Evolutionary conservation across 2,113 vertebrate genomes (phyloP), one percentile per base, ranked within the genome.

Genomic region (Morone saxatilis): DNA sequence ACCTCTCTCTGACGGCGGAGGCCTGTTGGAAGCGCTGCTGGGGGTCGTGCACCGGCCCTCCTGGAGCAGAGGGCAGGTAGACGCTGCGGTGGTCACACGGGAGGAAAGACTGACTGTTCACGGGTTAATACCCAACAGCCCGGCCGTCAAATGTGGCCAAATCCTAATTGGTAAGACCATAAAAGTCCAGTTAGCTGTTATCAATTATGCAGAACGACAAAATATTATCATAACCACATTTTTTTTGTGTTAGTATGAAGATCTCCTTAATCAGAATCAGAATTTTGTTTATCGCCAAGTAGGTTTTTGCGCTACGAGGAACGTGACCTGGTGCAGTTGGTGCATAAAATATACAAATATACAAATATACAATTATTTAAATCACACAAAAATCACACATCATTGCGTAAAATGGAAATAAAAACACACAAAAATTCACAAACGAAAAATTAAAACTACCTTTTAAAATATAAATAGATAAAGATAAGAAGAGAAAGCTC

Each of bases 81-180:
- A 75, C 8, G 86, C 83, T n/a, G 72, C 87, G 48, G 80, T n/a
- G 76, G 74, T 73, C 50, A 54, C 19, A 60, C 90, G 76, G 85
- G 96, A 95, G 66, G 96, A 97, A 75, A 96, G 93, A 86, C 94
- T 99, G 66, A 95, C 96, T 17, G 96, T 99, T 6, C 96, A 98
- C 20, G 97, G 97, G 36, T 94, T 99, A 77, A 91, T 96, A 50
- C 97, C 97, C 38, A 96, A 97, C n/a, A 96, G 97, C 53, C 94
- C 97, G 11, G 98, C 98, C 50, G 93, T 97, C 86, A 98, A 96
- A 90, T 96, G 96, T 1, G 97, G 96, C 13, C 96, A 97, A 54
- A 95, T 99, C 45, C 73, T 98, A 2, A 97, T 99, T 0, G 98
- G 98, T 99, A 90, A 98, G 97, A 94, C 43, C 54, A 59, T 12